Percentiles rank a stretch among this genome's conserved stretches.
phyloP scores from a whole-genome alignment of 2,113 vertebrate species.

The Polypterus bichir region DNA sequence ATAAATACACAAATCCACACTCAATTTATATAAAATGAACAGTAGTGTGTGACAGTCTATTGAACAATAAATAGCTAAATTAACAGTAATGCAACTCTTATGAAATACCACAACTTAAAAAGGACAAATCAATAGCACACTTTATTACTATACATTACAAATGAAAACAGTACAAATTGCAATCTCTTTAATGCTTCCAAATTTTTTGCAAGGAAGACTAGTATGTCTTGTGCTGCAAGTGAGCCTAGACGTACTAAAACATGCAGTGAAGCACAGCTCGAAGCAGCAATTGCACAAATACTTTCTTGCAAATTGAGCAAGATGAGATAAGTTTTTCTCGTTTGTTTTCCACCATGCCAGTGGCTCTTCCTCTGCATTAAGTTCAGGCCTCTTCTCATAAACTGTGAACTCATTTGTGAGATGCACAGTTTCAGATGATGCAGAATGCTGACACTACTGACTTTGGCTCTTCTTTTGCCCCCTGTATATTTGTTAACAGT shows the following conservation, averaged over 20 bases:
- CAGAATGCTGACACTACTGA: not conserved
- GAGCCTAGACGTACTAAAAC: slow-evolving; percentile 12
- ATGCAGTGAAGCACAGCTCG: slow-evolving; percentile 8
- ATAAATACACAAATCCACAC: no score
- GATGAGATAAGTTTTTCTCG: slow-evolving; percentile 10
- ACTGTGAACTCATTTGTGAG: slow-evolving; percentile 12
- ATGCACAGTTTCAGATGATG: slow-evolving; percentile 1
- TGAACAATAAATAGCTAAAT: no score
- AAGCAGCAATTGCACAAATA: slow-evolving; percentile 15
- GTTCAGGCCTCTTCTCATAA: slow-evolving; percentile 13
- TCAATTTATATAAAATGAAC: no score
- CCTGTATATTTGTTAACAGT: slow-evolving; percentile 1
- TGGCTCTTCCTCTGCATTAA: slow-evolving; percentile 15
- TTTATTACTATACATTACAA: no score
- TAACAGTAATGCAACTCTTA: no score
- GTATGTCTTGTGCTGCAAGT: slow-evolving; percentile 14
- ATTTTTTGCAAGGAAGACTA: slow-evolving; percentile 11
- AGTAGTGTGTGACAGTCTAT: no score
- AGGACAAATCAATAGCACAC: no score
- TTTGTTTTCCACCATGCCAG: slow-evolving; percentile 14
- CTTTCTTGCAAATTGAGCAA: slow-evolving; percentile 11
- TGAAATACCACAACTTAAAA: no score
- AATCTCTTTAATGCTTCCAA: slow-evolving; percentile 6
- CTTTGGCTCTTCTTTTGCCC: no score
- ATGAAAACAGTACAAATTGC: no score